Base-by-base conservation (phyloP, 2,888 invertebrate genomes). In the Hydriomena furcata region DNA sequence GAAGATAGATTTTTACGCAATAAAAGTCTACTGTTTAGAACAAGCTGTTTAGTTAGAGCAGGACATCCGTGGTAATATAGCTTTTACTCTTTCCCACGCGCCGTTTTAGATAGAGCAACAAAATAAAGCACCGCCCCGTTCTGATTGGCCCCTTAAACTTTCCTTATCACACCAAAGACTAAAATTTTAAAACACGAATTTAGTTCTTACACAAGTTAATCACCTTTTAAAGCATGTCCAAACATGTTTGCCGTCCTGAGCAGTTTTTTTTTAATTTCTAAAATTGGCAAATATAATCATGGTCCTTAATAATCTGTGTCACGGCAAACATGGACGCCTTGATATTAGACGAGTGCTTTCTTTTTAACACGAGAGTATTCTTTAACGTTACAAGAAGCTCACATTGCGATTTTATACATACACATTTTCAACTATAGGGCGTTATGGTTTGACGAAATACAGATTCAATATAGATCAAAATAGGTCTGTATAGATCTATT, bases 251-350 rank as follows among this genome's bases (percentile, higher is more conserved):
- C 65, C 65, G 35, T 34, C 43, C 45, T 66, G 68, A 71, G 67
- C 67, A 63, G 63, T 66, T 58, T 61, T 61, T 60, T 60, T 56
- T 43, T 46, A 70, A 73, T 68, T 68, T 67, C 63, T 61, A 84
- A 79, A 75, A 79, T 84, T 85, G 83, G 86, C 82, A 82, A 52
- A 73, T 65, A 67, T 65, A n/a, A 71, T 65, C 63, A 67, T 85
- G 79, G 84, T 85, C 84, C 75, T 69, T 77, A 71, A 63, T 66
- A 66, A 65, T 66, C 55, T 68, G 66, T 52, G 62, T 60, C 60
- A 52, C 57, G 55, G 53, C 55, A 55, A 58, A 56, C 55, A 55
- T 40, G 45, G 38, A n/a, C 54, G 38, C 46, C 25, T 17, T 43
- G 17, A 21, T 30, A n/a, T 11, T 28, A 35, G 43, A 52, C 35